Evolutionary conservation across 2,888 invertebrate genomes (phyloP).

Genomic region (Sarcophaga subvicina): DNA sequence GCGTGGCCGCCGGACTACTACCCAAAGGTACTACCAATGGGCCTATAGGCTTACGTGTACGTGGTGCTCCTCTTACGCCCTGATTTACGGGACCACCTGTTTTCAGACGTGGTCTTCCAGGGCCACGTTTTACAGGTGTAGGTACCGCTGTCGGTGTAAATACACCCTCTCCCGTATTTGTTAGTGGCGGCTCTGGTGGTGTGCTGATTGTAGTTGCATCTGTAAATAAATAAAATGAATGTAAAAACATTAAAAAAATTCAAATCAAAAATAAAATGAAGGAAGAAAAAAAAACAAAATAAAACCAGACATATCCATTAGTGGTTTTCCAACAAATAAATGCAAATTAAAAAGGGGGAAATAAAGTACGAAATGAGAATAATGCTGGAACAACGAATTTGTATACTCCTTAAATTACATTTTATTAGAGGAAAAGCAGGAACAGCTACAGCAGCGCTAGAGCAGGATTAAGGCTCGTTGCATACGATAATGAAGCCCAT

Average conservation of each 20-base stretch:
- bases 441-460: no score
- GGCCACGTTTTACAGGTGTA: slow-evolving; percentile 84
- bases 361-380: neutral
- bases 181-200: slow-evolving; percentile 44
- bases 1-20: slow-evolving; percentile 79
- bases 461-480: no score
- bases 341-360: neutral
- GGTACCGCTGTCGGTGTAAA: slow-evolving; percentile 73
- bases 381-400: slow-evolving; percentile 3
- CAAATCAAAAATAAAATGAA: neutral
- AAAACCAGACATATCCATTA: slow-evolving; percentile 42
- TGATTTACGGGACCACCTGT: slow-evolving; percentile 86
- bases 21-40: slow-evolving; percentile 80
- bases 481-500: no score
- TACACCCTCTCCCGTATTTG: slow-evolving; percentile 62
- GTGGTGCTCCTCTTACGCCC: slow-evolving; percentile 84
- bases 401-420: neutral
- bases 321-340: slow-evolving; percentile 11
- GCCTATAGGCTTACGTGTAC: slow-evolving; percentile 84
- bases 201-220: slow-evolving; percentile 41
- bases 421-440: neutral
- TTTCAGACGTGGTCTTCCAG: slow-evolving; percentile 86
- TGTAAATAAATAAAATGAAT: slow-evolving; percentile 21
- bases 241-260: slow-evolving; percentile 16
- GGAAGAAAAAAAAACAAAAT: slow-evolving; percentile 19